A percentile compares a stretch with the other conserved stretches of the same genome.
phyloP scores from a whole-genome alignment of 2,888 invertebrate genomes.

The Agonopterix subpropinquella region DNA sequence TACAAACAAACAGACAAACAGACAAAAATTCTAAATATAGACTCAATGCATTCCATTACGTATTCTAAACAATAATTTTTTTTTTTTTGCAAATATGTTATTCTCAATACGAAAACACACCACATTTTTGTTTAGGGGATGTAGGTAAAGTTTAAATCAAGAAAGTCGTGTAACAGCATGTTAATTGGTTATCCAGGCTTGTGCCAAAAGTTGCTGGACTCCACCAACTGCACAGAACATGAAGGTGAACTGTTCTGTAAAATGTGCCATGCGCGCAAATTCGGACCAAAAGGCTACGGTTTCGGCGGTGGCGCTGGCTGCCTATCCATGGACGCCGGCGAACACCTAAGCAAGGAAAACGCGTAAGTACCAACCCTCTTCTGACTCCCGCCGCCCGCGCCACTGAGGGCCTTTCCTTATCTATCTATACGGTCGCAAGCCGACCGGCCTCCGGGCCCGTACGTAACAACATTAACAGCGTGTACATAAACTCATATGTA shows the following conservation, averaged over 20 bases:
- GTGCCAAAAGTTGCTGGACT: constrained; percentile 98
- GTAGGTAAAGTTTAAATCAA: no score
- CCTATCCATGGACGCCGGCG: constrained; percentile 96
- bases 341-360: constrained; percentile 83
- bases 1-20: no score
- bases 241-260: constrained; percentile 98
- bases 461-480: constrained; percentile 74
- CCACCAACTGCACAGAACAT: constrained; percentile 98
- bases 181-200: constrained; percentile 77
- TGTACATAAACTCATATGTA: constrained; percentile 67
- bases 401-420: constrained; percentile 76
- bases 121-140: no score
- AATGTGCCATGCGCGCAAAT: constrained; percentile 97
- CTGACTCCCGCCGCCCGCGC: constrained; percentile 70
- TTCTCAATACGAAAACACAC: no score
- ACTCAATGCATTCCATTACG: no score
- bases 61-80: no score
- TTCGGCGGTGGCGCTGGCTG: constrained; percentile 99
- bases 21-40: no score
- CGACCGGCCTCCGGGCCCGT: constrained; percentile 69
- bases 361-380: constrained; percentile 80
- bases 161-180: neutral
- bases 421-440: constrained; percentile 50
- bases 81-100: no score
- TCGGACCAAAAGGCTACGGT: constrained; percentile 98